Evolutionary conservation across 1,140 invertebrate genomes (phyloP), one percentile per base, ranked within the genome.

Genomic region (Gerris buenoi): DNA sequence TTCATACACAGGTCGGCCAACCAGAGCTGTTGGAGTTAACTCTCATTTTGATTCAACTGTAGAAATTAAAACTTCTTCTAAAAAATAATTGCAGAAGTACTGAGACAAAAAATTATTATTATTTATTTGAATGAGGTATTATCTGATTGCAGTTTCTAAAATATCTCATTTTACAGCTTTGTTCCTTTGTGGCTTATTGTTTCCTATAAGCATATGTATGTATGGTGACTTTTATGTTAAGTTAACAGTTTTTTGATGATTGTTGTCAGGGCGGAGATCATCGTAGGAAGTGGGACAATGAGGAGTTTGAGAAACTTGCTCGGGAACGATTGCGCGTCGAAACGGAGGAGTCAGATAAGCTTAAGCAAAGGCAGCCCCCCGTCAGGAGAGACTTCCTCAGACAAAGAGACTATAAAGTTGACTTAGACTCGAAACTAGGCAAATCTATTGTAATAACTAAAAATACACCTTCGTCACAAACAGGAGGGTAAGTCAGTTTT

Each of bases 401-500:
- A 76, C 90, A 94, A 71, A 81, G 96, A 69, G 95, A 98, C 68
- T 97, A 97, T 73, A 95, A 94, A 82, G 93, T 97, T 33, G 97
- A 99, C 80, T 83, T 99, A 25, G 96, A 98, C 76, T 97, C 95
- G 18, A 95, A 95, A 79, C 79, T 99, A 28, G 96, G 96, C 18
- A 98, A 98, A 81, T 96, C 94, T 79, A 88, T 95, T 65, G 95
- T 99, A 25, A 97, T 99, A 64, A 98, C 94, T 70, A 98, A 98
- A 81, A 97, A 95, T 70, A 98, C 96, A 65, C 93, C 95, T 63
- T 90, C 93, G 0, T 94, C 94, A 26, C 93, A 97, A 79, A 91
- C 93, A 69, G 96, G 96, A 71, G 97, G 97, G 81, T 86, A 78
- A 73, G 65, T 72, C 25, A 27, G n/a, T n/a, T n/a, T n/a, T n/a